These are phyloP conservation scores for Oscheius sp. DNA, from an alignment of 2,888 invertebrate species.

Conservation along the genomic window DNA sequence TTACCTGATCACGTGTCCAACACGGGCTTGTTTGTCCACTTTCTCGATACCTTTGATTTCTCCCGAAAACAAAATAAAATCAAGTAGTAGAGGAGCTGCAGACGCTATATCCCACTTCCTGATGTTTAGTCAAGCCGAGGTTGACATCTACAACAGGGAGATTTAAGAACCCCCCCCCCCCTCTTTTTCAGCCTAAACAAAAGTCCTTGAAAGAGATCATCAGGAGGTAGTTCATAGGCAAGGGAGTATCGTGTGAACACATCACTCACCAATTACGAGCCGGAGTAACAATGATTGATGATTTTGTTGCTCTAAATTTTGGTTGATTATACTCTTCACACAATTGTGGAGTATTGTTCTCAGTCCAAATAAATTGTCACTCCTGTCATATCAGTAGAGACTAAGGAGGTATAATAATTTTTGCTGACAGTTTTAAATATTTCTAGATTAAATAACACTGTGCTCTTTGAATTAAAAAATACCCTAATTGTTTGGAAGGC, in stretches of 20 bases:
- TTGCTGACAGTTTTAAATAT: neutral
- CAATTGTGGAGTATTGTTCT: neutral
- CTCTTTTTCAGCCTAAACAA: no score
- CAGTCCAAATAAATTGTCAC: conserved; percentile 6
- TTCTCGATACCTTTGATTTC: conserved; percentile 6
- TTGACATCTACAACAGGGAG: conserved; percentile 18
- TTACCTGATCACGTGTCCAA: neutral
- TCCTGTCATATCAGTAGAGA: conserved; percentile 1
- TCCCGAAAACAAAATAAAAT: neutral
- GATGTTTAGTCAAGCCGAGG: conserved; percentile 18
- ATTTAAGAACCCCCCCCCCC: no score
- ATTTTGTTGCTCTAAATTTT: neutral
- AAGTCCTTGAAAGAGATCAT: conserved; percentile 21
- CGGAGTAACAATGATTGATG: neutral
- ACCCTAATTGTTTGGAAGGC: conserved; percentile 24
- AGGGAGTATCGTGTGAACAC: conserved; percentile 15
- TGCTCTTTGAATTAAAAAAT: conserved; percentile 1
- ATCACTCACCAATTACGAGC: conserved; percentile 5
- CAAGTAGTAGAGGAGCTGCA: neutral
- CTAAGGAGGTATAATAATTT: neutral
- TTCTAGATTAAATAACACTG: conserved; percentile 13
- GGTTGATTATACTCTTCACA: neutral
- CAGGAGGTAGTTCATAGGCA: conserved; percentile 22
- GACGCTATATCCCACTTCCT: conserved; percentile 13
- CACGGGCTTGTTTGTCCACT: conserved; percentile 18